Percentiles rank a stretch among this genome's conserved stretches.
Conservation (phyloP, 2,113 vertebrate species). For the Erinaceus europaeus region DNA sequence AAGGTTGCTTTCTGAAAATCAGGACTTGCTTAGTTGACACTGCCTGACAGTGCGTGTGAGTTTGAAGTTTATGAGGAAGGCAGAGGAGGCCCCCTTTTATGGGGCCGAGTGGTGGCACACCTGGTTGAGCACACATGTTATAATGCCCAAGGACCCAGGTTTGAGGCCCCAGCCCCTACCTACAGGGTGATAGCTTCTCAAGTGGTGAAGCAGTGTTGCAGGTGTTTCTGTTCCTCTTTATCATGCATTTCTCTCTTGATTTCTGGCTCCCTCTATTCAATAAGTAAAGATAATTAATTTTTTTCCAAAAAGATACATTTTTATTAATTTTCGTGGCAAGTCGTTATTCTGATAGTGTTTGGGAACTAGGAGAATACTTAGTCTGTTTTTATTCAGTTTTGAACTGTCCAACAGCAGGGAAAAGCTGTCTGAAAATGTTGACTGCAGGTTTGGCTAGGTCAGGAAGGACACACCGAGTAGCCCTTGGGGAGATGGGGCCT, state of each 20-base stretch:
- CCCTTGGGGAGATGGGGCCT: background rate
- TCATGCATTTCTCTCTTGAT: no score
- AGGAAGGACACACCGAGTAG: background rate
- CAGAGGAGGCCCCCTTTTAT: no score
- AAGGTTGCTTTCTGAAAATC: conserved; percentile 52
- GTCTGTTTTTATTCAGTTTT: conserved; percentile 7
- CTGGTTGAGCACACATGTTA: no score
- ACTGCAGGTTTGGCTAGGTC: background rate
- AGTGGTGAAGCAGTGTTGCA: no score
- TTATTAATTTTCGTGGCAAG: conserved; percentile 57
- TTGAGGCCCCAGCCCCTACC: no score
- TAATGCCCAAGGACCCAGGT: no score
- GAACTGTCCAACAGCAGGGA: background rate
- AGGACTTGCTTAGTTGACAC: conserved; percentile 40
- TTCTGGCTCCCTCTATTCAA: no score
- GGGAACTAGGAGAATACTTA: background rate
- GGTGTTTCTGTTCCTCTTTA: no score
- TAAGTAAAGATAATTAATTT: no score
- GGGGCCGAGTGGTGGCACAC: no score
- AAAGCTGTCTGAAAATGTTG: background rate
- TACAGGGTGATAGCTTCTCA: no score
- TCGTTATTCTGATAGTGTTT: background rate
- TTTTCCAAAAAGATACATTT: conserved; percentile 48
- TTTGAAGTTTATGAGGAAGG: conserved; percentile 37
- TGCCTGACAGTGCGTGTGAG: conserved; percentile 15